Percentiles rank a stretch among this genome's conserved stretches.
These are phyloP conservation scores for Pachydiplax longipennis DNA, from an alignment of 2,888 invertebrate species.

Conservation along the genomic window DNA sequence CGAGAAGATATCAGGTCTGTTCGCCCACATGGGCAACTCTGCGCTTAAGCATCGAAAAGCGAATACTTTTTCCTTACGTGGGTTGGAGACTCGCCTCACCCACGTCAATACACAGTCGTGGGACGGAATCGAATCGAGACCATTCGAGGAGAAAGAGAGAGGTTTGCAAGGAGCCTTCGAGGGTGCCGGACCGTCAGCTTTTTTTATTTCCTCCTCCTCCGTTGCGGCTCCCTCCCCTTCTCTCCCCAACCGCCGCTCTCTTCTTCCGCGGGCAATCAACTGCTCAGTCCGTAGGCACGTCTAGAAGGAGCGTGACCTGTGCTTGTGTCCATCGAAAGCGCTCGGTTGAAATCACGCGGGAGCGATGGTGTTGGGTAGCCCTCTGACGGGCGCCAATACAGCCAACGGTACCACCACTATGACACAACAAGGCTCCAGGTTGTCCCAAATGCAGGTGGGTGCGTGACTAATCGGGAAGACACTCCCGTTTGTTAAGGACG, in stretches of 20 bases:
- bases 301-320: not conserved
- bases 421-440: conserved; percentile 3
- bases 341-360: not conserved
- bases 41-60: not conserved
- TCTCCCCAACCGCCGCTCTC: not conserved
- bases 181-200: not conserved
- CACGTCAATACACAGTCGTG: not conserved
- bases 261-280: not conserved
- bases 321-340: not conserved
- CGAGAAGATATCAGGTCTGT: not conserved
- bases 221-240: no score
- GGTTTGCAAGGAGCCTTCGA: not conserved
- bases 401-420: not conserved
- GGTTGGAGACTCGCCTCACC: not conserved
- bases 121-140: conserved; percentile 33
- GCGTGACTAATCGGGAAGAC: not conserved
- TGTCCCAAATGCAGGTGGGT: conserved; percentile 39
- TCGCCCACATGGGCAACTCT: not conserved
- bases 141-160: not conserved
- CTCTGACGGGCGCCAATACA: not conserved
- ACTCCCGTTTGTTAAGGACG: not conserved
- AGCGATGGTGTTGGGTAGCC: conserved; percentile 24
- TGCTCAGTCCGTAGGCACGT: not conserved
- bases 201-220: not conserved
- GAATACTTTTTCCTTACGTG: not conserved